A percentile compares a stretch with the other conserved stretches of the same genome.
Evolutionary conservation across 1,140 invertebrate genomes (phyloP).

Genomic region (Scaptomyza montana): DNA sequence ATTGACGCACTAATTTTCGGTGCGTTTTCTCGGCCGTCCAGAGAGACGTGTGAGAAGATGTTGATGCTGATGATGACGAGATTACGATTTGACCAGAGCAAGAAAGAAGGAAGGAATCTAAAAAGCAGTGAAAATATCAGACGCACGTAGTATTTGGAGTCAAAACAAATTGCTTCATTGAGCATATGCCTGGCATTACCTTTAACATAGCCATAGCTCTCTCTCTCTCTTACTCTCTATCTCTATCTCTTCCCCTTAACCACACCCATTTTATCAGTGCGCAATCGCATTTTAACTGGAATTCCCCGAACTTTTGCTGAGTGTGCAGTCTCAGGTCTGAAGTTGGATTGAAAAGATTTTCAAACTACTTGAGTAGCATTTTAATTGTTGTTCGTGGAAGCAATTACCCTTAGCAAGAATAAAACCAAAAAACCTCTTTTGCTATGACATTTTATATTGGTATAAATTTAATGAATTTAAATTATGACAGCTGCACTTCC

Average conservation of each 20-base stretch:
- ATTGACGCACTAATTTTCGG: conserved; percentile 73
- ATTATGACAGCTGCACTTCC: conserved; percentile 69
- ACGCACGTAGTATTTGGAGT: conserved; percentile 57
- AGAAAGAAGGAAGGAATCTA: conserved; percentile 30
- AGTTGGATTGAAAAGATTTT: not conserved
- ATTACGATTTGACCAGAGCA: conserved; percentile 47
- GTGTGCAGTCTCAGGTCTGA: conserved; percentile 26
- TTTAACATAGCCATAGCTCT: not conserved
- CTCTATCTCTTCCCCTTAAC: not conserved
- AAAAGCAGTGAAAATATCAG: conserved; percentile 23
- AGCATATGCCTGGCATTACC: conserved; percentile 38
- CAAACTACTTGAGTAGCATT: conserved; percentile 72
- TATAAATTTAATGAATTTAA: conserved; percentile 77
- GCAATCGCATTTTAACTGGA: conserved; percentile 30
- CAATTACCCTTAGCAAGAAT: conserved; percentile 50
- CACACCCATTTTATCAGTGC: conserved; percentile 30
- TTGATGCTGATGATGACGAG: conserved; percentile 49
- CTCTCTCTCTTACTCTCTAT: not conserved
- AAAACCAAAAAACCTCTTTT: conserved; percentile 37
- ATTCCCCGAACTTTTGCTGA: conserved; percentile 42
- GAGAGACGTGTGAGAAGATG: conserved; percentile 59
- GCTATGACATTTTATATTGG: conserved; percentile 59
- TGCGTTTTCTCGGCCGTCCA: conserved; percentile 67
- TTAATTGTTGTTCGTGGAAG: conserved; percentile 74
- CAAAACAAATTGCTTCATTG: conserved; percentile 76